phyloP scores from a whole-genome alignment of 2,888 invertebrate genomes.

The Sarcophaga carnaria region DNA sequence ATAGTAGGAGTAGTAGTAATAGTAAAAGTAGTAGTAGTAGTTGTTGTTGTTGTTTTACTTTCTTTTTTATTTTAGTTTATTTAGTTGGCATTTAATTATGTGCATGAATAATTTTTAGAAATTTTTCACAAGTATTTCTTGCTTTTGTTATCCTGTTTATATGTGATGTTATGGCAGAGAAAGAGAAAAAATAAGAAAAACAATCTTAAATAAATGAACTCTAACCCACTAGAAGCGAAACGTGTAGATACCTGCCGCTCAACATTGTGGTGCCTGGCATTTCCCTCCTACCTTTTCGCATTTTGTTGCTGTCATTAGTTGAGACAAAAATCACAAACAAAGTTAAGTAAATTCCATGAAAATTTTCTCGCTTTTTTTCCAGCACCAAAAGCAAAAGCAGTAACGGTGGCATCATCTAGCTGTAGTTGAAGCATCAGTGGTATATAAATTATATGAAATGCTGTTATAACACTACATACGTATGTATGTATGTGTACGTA shows the following conservation, averaged over 20 bases:
- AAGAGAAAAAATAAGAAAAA: not conserved
- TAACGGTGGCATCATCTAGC: not conserved
- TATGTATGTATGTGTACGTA: not conserved
- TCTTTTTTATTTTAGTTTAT: conserved; percentile 37
- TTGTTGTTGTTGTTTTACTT: not conserved
- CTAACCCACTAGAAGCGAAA: conserved; percentile 5
- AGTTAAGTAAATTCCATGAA: not conserved
- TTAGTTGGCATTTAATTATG: conserved; percentile 65
- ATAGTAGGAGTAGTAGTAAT: not conserved
- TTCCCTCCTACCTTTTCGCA: not conserved
- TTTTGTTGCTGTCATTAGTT: conserved; percentile 44
- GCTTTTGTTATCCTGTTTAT: not conserved
- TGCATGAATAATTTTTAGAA: conserved; percentile 59
- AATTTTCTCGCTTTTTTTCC: not conserved
- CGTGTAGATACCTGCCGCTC: conserved; percentile 28
- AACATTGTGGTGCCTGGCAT: not conserved
- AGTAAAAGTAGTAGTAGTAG: not conserved
- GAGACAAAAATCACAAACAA: conserved; percentile 44
- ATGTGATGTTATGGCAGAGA: not conserved
- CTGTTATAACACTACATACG: too few species aligned
- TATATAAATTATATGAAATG: too few species aligned
- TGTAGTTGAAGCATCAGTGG: not conserved
- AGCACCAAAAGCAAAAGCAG: not conserved
- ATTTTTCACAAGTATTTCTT: conserved; percentile 45
- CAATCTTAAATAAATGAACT: conserved; percentile 41